These are phyloP conservation scores for Nemotelus nigrinus DNA, from an alignment of 2,888 invertebrate genomes.

Conservation along the genomic window DNA sequence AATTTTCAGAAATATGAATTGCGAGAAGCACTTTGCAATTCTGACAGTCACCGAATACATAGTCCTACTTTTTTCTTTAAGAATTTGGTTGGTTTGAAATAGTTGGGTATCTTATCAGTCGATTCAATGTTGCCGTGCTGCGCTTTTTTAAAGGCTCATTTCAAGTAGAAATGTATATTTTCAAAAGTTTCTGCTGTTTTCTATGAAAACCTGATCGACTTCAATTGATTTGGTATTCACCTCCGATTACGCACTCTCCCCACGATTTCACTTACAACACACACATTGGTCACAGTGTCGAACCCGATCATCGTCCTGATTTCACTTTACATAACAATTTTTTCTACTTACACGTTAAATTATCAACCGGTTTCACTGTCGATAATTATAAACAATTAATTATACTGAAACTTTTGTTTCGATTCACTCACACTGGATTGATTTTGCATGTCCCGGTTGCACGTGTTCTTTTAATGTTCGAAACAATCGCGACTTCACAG, in stretches of 20 bases:
- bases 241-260: background rate
- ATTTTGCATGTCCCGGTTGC: too few species aligned
- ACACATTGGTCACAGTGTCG: too few species aligned
- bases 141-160: background rate
- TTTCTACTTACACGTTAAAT: constrained; percentile 12
- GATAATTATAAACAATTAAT: constrained; percentile 49
- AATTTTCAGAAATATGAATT: constrained; percentile 1
- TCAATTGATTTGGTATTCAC: constrained; percentile 4
- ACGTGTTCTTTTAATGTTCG: too few species aligned
- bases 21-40: background rate
- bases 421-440: constrained; percentile 31
- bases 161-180: background rate
- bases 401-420: constrained; percentile 51
- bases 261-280: too few species aligned
- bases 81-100: background rate
- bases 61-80: background rate
- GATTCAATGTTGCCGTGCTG: background rate
- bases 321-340: background rate
- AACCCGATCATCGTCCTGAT: too few species aligned
- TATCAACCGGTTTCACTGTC: background rate
- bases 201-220: background rate
- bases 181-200: background rate
- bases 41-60: background rate
- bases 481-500: constrained; percentile 31
- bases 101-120: background rate